Evolutionary conservation across 2,888 invertebrate genomes (phyloP), one percentile per base, ranked within the genome.

Genomic region (Brassicogethes aeneus): DNA sequence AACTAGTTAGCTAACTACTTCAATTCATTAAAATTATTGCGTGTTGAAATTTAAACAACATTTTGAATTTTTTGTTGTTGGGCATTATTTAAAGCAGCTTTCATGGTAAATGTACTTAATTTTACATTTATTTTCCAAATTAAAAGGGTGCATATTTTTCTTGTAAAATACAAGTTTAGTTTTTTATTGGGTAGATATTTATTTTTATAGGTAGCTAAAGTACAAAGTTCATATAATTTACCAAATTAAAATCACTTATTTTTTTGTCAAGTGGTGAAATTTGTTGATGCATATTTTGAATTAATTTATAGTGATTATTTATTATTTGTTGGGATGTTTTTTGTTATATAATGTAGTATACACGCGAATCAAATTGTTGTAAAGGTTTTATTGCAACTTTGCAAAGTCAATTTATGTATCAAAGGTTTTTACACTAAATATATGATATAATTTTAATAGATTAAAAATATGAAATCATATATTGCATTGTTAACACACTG

Each of bases 401-500:
- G 23, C 23, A 23, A 50, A 50, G 51, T 55, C 53, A 55, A 55
- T 50, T 53, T 53, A 51, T 49, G 46, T 49, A 46, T 50, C 10
- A 48, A 45, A 46, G 50, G 47, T 54, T 53, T 53, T 47, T 50
- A 51, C 51, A 46, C 47, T 43, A 46, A 45, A 46, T 43, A 45
- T 52, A 52, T 47, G 45, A 43, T 53, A 51, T 51, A 48, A 49
- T 51, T 50, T 53, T 50, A 45, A 36, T 23, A 23, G 47, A 46
- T 51, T 44, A 44, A 46, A 47, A 45, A 53, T 55, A 55, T 54
- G 52, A 43, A 56, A 52, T 49, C 23, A 7, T 58, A 60, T 57
- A 58, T 57, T 55, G 51, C 55, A 57, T 57, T 59, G 59, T 59
- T 60, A 59, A 58, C 51, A 53, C 51, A 55, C 53, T 59, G 58